Evolutionary conservation across 2,113 vertebrate genomes (phyloP), one percentile per base, ranked within the genome.

Genomic region (Planiliza haematocheilus): DNA sequence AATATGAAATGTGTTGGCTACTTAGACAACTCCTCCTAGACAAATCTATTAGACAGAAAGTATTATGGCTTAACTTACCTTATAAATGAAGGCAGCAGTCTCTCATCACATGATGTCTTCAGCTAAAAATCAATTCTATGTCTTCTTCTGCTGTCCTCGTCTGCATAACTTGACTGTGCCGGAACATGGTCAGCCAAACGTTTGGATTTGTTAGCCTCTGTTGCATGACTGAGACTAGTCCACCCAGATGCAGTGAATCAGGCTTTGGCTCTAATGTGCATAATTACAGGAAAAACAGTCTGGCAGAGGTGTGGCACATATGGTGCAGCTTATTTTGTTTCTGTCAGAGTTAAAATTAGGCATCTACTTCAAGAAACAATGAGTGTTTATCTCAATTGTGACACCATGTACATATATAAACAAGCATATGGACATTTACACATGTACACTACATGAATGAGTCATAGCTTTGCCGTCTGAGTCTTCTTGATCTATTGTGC

Each of bases 231-330:
- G 42, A 70, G 70, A 63, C 17, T 51, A 50, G 61, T 79, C 68
- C 56, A 70, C 67, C 56, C 56, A 74, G 38, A 68, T 36, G 65
- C 24, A 42, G 7, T 71, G 64, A 71, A 42, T 67, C 49, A 79
- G 10, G 10, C 30, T 41, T 49, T 2, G 43, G 55, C 9, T 51
- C 60, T 30, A 2, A 16, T 51, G 74, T 60, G 71, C 59, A 18
- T 79, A 88, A 88, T 89, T 81, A 84, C 24, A 68, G 16, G 70
- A 66, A 11, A 70, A 70, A 57, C 39, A 14, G 67, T 49, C 24
- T 24, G 20, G 30, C 11, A 46, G 10, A 66, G 82, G 80, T 70
- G 83, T 74, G 77, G 61, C 74, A 21, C 70, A 68, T 24, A 17
- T 78, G 70, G 20, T 38, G 39, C 8, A 42, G 57, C 16, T 69